Evolutionary conservation across 2,888 invertebrate genomes (phyloP).

Genomic region (Dichetophora obliterata): DNA sequence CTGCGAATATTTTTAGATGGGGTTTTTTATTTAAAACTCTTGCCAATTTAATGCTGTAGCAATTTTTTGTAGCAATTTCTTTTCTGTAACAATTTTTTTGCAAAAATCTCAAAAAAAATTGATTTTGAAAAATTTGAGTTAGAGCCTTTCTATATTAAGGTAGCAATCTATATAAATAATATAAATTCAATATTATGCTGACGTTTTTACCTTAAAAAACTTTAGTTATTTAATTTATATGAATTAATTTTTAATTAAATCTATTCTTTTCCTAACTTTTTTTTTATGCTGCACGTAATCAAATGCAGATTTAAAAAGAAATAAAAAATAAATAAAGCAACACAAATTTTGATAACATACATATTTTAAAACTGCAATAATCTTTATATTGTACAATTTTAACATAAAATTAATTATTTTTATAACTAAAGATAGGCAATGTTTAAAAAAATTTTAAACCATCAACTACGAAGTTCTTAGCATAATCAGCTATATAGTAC

Average conservation of each 20-base stretch:
- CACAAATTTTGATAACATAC: not conserved
- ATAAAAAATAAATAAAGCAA: not conserved
- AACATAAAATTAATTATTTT: not conserved
- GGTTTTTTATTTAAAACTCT: too few species aligned
- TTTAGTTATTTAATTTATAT: too few species aligned
- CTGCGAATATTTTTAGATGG: too few species aligned
- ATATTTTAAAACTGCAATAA: not conserved
- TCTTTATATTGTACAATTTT: slow-evolving; percentile 20
- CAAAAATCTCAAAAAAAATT: too few species aligned
- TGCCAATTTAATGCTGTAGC: too few species aligned
- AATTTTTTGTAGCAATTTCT: too few species aligned
- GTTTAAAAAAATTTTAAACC: not conserved
- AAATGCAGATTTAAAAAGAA: slow-evolving; percentile 7
- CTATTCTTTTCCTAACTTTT: slow-evolving; percentile 4
- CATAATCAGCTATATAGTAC: not conserved
- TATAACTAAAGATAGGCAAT: not conserved
- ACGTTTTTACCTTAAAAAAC: too few species aligned
- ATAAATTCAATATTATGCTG: not conserved
- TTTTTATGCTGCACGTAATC: not conserved
- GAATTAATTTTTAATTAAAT: not conserved
- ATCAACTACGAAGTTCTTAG: not conserved
- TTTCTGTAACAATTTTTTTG: too few species aligned
- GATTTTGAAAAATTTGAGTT: too few species aligned
- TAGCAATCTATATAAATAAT: not conserved
- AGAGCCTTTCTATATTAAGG: too few species aligned